phyloP scores from a whole-genome alignment of 2,797 vertebrate species.

The Gymnothorax reevesii region DNA sequence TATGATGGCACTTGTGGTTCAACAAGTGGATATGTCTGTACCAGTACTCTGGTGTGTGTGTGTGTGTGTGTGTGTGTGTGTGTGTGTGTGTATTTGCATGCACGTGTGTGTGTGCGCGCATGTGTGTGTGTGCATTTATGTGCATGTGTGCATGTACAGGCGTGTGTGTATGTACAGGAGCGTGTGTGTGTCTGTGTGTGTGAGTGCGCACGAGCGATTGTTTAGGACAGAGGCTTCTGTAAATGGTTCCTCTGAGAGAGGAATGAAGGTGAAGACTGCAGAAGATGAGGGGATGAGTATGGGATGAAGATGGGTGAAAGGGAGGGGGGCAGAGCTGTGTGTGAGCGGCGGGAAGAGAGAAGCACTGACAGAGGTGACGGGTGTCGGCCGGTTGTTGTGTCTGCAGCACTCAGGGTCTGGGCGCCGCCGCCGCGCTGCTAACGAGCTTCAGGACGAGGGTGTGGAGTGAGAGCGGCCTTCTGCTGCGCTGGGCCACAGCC shows the following conservation, averaged over 20 bases:
- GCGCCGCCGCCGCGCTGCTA: conserved; percentile 67
- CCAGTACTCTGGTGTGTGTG: background rate
- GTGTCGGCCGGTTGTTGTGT: conserved; percentile 76
- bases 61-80: background rate
- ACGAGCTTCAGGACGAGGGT: conserved; percentile 63
- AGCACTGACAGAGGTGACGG: conserved; percentile 33
- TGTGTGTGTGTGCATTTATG: background rate
- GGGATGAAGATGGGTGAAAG: background rate
- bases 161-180: background rate
- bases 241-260: background rate
- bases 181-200: background rate
- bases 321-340: background rate
- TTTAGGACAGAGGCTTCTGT: conserved; percentile 13
- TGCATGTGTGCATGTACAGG: background rate
- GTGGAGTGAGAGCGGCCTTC: conserved; percentile 67
- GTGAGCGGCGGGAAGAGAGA: background rate
- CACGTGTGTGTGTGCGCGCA: background rate
- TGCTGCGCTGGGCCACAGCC: conserved; percentile 42
- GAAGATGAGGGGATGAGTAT: background rate
- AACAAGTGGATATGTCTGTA: no score
- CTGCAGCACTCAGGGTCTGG: conserved; percentile 62
- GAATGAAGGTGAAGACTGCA: background rate
- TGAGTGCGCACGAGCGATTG: background rate
- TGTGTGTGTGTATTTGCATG: background rate
- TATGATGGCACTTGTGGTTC: no score